Evolutionary conservation across 1,140 invertebrate species (phyloP).

Genomic region (Heliconius hewitsoni): DNA sequence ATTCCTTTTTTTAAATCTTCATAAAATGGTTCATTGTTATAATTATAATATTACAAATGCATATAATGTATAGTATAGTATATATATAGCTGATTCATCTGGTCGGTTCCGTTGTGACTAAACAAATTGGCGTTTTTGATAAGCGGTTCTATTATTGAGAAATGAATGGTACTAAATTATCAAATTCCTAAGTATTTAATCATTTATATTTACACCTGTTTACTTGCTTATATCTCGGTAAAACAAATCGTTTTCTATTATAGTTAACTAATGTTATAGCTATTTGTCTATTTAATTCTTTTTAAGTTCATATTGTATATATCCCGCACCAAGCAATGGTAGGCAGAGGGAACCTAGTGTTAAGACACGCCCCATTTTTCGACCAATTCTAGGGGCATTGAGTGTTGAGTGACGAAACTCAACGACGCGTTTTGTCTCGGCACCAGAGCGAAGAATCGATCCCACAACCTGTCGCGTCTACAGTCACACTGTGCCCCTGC

Average conservation of each 20-base stretch:
- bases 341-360: too few relatives aligned
- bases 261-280: too few relatives aligned
- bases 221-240: conserved; percentile 9
- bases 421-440: fast-evolving
- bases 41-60: conserved; percentile 20
- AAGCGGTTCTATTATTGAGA: conserved; percentile 21
- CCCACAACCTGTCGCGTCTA: too few relatives aligned
- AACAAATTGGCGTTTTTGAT: conserved; percentile 40
- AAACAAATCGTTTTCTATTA: neutral
- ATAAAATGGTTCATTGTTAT: neutral
- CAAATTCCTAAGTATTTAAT: conserved; percentile 17
- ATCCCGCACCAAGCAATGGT: too few relatives aligned
- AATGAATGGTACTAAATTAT: conserved; percentile 23
- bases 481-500: too few relatives aligned
- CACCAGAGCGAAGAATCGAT: too few relatives aligned
- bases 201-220: conserved; percentile 10
- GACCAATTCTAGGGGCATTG: too few relatives aligned
- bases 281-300: neutral
- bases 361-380: too few relatives aligned
- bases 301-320: too few relatives aligned
- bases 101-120: conserved; percentile 44
- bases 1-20: neutral
- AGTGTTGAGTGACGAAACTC: too few relatives aligned
- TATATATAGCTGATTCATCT: conserved; percentile 38
- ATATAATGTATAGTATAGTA: neutral